Base-by-base conservation (phyloP, 2,113 vertebrate genomes). In the Brachirus orientalis region DNA sequence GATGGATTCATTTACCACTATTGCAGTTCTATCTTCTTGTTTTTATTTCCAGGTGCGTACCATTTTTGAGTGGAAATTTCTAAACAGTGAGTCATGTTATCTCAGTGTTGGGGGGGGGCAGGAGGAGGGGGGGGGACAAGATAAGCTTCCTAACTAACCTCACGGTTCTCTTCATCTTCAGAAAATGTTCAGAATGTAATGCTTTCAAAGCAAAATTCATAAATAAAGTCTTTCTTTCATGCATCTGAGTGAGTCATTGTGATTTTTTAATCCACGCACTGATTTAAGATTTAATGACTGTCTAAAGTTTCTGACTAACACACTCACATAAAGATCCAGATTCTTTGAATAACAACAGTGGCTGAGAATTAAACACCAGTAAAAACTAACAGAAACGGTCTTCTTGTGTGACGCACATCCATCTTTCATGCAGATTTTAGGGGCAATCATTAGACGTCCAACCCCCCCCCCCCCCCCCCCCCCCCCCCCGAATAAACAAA, bases 151-250 rank as follows among this genome's bases (percentile, higher is more conserved):
- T 56, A 19, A 59, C 36, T 11, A 18, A 44, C 48, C 53, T 48
- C 45, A 36, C 53, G 53, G 64, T 18, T 46, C 63, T 47, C 64
- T 77, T 20, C 55, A 54, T 61, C 63, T 45, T 52, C 48, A 75
- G 71, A 80, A 78, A 36, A 60, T n/a, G 40, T 73, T 77, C 48
- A 54, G 77, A 84, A 84, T 85, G 72, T 85, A 82, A 66, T 75
- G 58, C 80, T 86, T 73, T 77, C 57, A 47, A 17, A 74, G 62
- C 56, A 71, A 8, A 69, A 80, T 74, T 84, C 53, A 75, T 75
- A 82, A 89, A 87, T 86, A 79, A 85, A 88, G 47, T 61, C 38
- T 76, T 71, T 78, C 45, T 82, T 77, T 75, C 59, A 72, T 45
- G 61, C 51, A 28, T 55, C 57, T 45, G 11, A 56, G n/a, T 12